Percentiles rank a stretch among this genome's conserved stretches.
Conservation (phyloP, 2,888 invertebrate species). For the Drosophila niveifrons region DNA sequence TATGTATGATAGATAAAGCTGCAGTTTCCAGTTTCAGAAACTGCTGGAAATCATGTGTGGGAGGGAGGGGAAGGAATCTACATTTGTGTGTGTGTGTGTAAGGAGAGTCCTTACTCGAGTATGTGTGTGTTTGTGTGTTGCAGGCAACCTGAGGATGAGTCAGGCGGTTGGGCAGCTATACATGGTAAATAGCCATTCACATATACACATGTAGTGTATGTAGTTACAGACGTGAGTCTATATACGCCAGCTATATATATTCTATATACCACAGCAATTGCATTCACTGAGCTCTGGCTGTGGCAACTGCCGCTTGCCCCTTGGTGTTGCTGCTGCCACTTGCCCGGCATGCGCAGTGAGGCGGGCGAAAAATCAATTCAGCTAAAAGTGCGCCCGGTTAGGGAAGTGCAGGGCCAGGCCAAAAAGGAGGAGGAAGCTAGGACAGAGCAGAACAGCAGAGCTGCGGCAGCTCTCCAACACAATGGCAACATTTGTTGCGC, state of each 20-base stretch:
- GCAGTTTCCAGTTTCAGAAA: constrained; percentile 55
- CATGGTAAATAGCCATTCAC: constrained; percentile 16
- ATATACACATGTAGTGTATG: constrained; percentile 6
- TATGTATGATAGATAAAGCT: constrained; percentile 29
- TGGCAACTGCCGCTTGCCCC: constrained; percentile 40
- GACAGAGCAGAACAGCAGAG: not conserved
- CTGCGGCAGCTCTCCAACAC: constrained; percentile 22
- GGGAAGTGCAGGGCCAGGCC: constrained; percentile 59
- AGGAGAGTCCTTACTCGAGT: too few species aligned
- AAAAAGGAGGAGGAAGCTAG: constrained; percentile 22
- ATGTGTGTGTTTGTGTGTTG: constrained; percentile 4
- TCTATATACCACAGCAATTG: constrained; percentile 43
- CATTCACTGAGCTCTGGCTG: constrained; percentile 50
- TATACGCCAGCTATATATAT: constrained; percentile 5
- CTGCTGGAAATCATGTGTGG: constrained; percentile 45
- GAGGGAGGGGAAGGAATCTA: too few species aligned
- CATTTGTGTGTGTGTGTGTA: constrained; percentile 4
- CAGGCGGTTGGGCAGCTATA: constrained; percentile 44
- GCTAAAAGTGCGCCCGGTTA: constrained; percentile 81
- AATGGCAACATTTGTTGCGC: constrained; percentile 80
- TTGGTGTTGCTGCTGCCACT: constrained; percentile 43
- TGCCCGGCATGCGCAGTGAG: constrained; percentile 80
- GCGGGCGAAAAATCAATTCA: constrained; percentile 82
- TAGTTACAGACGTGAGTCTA: constrained; percentile 6
- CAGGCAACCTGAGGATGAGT: constrained; percentile 47